A percentile compares a stretch with the other conserved stretches of the same genome.
These are phyloP conservation scores for Sebastes diploproa DNA, from an alignment of 2,797 vertebrate species.

Conservation along the genomic window DNA sequence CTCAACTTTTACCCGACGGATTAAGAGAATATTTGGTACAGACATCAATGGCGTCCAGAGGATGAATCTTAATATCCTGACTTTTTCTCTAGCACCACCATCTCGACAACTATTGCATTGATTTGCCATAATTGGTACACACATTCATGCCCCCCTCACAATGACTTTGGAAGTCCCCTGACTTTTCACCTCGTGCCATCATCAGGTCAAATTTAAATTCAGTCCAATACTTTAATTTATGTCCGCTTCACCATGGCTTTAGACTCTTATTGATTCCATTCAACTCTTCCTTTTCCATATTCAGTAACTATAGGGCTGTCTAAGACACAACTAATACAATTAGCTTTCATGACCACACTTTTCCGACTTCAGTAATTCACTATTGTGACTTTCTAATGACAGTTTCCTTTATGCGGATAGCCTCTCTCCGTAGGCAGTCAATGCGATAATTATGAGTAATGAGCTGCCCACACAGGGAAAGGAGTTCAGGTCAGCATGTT, in stretches of 20 bases:
- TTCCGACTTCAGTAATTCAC: neutral
- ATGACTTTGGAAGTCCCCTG: neutral
- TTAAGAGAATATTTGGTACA: neutral
- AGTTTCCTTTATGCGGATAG: neutral
- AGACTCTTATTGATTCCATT: neutral
- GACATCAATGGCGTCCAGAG: neutral
- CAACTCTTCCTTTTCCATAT: neutral
- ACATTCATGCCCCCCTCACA: neutral
- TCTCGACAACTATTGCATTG: fast-evolving
- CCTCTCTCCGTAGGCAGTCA: neutral
- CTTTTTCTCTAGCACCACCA: neutral
- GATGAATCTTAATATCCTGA: neutral
- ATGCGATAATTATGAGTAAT: slow-evolving; percentile 7
- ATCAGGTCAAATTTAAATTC: neutral
- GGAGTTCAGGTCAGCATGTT: neutral
- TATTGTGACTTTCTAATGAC: neutral
- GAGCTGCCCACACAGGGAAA: neutral
- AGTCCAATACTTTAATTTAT: neutral
- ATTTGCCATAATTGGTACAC: neutral
- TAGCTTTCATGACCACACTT: neutral
- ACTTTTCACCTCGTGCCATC: neutral
- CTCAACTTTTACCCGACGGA: neutral
- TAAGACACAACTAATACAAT: neutral
- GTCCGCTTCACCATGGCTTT: neutral
- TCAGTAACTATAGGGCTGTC: neutral